Evolutionary conservation across 1,140 invertebrate species (phyloP), one percentile per base, ranked within the genome.

Genomic region (Bursaphelenchus mucronatus): DNA sequence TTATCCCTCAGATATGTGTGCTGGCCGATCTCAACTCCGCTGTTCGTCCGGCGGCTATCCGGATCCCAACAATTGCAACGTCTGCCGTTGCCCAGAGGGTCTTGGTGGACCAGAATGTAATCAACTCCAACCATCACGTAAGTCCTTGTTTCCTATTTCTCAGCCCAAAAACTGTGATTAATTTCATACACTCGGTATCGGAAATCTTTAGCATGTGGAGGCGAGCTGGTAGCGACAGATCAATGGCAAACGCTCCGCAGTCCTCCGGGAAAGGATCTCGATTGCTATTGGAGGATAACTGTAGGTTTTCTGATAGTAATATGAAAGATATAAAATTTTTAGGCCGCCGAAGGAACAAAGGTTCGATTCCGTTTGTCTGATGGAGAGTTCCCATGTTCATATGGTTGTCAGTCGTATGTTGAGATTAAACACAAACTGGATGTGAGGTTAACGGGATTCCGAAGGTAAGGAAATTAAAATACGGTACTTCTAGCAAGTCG

Each of bases 221-320:
- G 66, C 39, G 77, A 79, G 62, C 62, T 79, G 13, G 49, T 63
- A 15, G 77, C 77, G 15, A 77, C 70, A 13, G 79, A 79, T 61
- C 73, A 76, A 50, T 79, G 77, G 77, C 77, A 79, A 64, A 81
- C 79, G 19, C 54, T 79, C 15, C 56, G 66, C 13, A 78, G 73
- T 61, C 79, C 77, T 6, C 55, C 71, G 17, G 76, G 76, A 10
- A 75, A 75, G 59, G 70, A 79, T 61, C 59, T 80, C 46, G 67
- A 81, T 43, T 80, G 78, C 61, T 80, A 78, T 63, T 80, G 78
- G 78, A 68, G 78, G 59, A 81, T 79, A 41, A 70, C 78, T 40
- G 77, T 78, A 56, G 63, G 52, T 61, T 45, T 10, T 39, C 44
- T 49, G 9, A 52, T 17, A 54, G 40, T 43, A 5, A 19, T 45